Evolutionary conservation across 2,888 invertebrate genomes (phyloP), one percentile per base, ranked within the genome.

Genomic region (Acrocera orbiculus): DNA sequence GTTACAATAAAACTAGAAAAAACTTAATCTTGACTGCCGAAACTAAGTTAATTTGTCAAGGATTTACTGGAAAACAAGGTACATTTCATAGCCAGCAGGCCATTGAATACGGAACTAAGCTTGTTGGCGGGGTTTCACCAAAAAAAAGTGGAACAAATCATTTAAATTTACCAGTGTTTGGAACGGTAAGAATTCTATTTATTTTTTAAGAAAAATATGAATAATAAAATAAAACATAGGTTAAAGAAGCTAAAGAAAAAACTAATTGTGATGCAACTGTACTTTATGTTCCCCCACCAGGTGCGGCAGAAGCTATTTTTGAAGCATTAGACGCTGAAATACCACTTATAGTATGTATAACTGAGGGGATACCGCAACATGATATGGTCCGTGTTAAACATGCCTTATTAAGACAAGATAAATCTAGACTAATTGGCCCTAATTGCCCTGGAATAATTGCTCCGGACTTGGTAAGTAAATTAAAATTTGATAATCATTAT

Each of bases 361-460:
- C 93, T n/a, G 93, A 95, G 64, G 93, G 92, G 52, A 81, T 96
- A 44, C 95, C 95, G 17, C 95, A 95, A 56, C 87, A 95, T 63
- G 98, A 99, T 58, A 99, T 99, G 98, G 96, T 99, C 16, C 76
- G 80, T 52, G 96, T 99, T n/a, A 98, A 96, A 58, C 81, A 87
- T 50, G 75, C 76, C 16, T 66, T 90, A 29, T 58, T 82, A 6
- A 67, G 78, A 49, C 95, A 98, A 61, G 76, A 68, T 56, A 93
- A 90, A 59, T 85, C 87, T 2, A 73, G 98, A 32, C 70, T 99
- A 26, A 78, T 99, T 42, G 98, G 98, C 2, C 98, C 98, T 26
- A 98, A 98, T 62, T 98, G 98, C 57, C 98, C 98, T 4, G 98
- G 98, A 43, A 92, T 98, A 51, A 98, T 98, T 54, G 90, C 92